Conservation (phyloP, 2,113 vertebrate genomes). For the Gymnocephalus cernua region DNA sequence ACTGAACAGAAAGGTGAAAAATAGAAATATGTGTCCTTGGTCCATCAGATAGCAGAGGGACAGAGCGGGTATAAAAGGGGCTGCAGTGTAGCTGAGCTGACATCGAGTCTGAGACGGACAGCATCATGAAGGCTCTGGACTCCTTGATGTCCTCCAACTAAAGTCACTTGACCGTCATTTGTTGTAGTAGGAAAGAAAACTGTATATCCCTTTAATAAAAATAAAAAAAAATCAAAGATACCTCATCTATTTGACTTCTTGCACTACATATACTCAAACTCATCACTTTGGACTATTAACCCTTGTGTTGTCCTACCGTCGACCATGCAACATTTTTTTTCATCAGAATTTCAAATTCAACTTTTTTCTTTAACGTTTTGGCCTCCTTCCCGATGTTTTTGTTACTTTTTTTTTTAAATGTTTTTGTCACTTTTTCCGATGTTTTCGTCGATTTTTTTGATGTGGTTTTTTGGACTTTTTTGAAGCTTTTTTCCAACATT, state of each 20-base stretch:
- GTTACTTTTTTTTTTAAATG: too few species aligned
- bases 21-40: slow-evolving; percentile 18
- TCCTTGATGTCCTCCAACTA: slow-evolving; percentile 76
- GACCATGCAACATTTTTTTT: too few species aligned
- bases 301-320: too few species aligned
- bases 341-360: too few species aligned
- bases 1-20: not conserved
- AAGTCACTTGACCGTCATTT: not conserved
- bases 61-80: slow-evolving; percentile 41
- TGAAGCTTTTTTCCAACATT: too few species aligned
- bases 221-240: not conserved
- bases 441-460: too few species aligned
- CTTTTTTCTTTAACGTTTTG: too few species aligned
- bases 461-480: too few species aligned
- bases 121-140: slow-evolving; percentile 73
- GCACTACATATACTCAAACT: not conserved
- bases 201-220: not conserved
- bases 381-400: too few species aligned
- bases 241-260: not conserved
- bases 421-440: too few species aligned
- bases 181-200: not conserved
- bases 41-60: slow-evolving; percentile 22
- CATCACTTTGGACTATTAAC: too few species aligned
- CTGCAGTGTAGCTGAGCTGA: not conserved
- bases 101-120: slow-evolving; percentile 6